Base-by-base conservation (phyloP, 2,797 vertebrate species). In the Xiphophorus birchmanni region DNA sequence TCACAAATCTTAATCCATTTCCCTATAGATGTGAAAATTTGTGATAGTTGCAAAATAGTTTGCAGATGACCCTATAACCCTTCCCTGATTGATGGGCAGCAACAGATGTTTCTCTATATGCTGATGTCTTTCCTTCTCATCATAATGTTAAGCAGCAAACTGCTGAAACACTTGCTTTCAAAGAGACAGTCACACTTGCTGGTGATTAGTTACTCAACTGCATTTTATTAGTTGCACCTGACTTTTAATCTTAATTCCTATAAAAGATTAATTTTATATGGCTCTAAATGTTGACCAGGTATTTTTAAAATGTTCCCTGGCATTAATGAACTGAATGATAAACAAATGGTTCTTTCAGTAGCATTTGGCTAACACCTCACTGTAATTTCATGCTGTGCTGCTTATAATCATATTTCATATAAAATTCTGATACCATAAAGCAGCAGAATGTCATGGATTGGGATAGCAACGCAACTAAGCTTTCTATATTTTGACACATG, bases 281-380 rank as follows among this genome's bases (percentile, higher is more conserved):
- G 84, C 44, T 74, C 78, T 80, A 29, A 78, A 85, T 84, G 80
- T 78, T 80, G 86, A 83, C 45, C 80, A 82, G 83, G 77, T 90
- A 88, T 92, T 92, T 93, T 90, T 89, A 79, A 71, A 87, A 85
- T 81, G 77, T 88, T 88, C 84, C 76, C 67, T 54, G 6, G 75
- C 67, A 87, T 88, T 75, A 87, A 86, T 77, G 74, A 86, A 84
- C 52, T 54, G 45, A 86, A 52, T 89, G 87, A 91, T 91, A 89
- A 91, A 89, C 78, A 85, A 90, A 93, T 88, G 82, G 82, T 80
- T 56, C 78, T 85, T 91, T 87, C 85, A 77, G 80, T 35, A 78
- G 81, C 82, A 77, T 85, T 91, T 90, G 92, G 90, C 89, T 23
- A 88, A 83, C 94, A 95, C 94, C 94, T 96, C 94, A 93, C 95